Conservation (phyloP, 2,797 vertebrate species). For the Argya squamiceps region DNA sequence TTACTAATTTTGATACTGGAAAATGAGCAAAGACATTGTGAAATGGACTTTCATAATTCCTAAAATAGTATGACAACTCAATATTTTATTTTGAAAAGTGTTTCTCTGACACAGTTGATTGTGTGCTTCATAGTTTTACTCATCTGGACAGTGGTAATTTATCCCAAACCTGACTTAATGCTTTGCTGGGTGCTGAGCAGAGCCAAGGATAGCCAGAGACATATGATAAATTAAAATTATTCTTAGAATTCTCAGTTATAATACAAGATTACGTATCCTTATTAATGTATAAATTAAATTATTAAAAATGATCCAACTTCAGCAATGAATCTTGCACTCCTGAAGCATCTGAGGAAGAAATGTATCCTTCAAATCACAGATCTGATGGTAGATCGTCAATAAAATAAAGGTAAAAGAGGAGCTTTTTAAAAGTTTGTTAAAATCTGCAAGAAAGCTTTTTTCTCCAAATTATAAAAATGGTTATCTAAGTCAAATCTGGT, state of each 20-base stretch:
- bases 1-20: background rate
- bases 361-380: background rate
- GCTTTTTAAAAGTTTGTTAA: rapidly evolving
- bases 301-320: background rate
- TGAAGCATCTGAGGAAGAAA: background rate
- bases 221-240: background rate
- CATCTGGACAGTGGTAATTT: background rate
- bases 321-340: background rate
- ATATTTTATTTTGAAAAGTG: background rate
- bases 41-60: background rate
- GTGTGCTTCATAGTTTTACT: background rate
- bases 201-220: background rate
- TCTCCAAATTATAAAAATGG: background rate
- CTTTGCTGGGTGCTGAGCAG: background rate
- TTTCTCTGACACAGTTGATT: background rate
- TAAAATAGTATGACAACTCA: background rate
- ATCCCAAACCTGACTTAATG: background rate
- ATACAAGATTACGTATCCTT: background rate
- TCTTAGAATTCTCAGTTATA: background rate
- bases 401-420: background rate
- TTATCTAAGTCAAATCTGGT: background rate
- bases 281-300: background rate
- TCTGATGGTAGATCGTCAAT: background rate
- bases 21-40: background rate
- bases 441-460: background rate